Conservation (phyloP, 2,113 vertebrate species). For the Gracilinanus agilis region DNA sequence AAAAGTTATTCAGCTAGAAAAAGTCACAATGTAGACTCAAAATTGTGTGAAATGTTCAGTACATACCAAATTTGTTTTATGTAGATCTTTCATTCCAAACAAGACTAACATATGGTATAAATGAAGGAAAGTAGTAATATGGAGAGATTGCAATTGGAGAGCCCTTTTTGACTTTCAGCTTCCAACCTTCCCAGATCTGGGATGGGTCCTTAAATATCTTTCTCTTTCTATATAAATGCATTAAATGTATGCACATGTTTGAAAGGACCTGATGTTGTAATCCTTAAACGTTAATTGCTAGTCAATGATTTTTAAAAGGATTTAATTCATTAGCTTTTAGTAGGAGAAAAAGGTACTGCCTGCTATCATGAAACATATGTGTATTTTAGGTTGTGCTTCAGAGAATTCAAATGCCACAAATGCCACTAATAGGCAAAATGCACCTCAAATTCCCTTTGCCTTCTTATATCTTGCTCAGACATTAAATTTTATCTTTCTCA, state of each 20-base stretch:
- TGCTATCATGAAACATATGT: constrained; percentile 58
- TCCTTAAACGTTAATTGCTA: constrained; percentile 14
- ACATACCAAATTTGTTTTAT: constrained; percentile 3
- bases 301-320: constrained; percentile 48
- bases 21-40: neutral
- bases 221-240: neutral
- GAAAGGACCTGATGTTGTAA: constrained; percentile 7
- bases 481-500: constrained; percentile 24
- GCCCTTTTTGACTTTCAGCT: neutral
- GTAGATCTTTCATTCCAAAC: constrained; percentile 7
- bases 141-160: neutral
- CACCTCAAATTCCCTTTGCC: constrained; percentile 16
- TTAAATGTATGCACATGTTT: neutral
- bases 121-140: neutral
- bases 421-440: constrained; percentile 44
- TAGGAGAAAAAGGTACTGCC: constrained; percentile 40
- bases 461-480: constrained; percentile 29
- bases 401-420: constrained; percentile 58
- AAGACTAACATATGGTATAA: neutral
- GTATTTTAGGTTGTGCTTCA: constrained; percentile 46
- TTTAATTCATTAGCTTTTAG: constrained; percentile 51
- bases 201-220: neutral
- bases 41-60: constrained; percentile 3
- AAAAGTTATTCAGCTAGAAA: neutral
- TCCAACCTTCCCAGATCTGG: neutral